These are phyloP conservation scores for Seira musarum DNA, from an alignment of 2,888 invertebrate species.

Conservation along the genomic window DNA sequence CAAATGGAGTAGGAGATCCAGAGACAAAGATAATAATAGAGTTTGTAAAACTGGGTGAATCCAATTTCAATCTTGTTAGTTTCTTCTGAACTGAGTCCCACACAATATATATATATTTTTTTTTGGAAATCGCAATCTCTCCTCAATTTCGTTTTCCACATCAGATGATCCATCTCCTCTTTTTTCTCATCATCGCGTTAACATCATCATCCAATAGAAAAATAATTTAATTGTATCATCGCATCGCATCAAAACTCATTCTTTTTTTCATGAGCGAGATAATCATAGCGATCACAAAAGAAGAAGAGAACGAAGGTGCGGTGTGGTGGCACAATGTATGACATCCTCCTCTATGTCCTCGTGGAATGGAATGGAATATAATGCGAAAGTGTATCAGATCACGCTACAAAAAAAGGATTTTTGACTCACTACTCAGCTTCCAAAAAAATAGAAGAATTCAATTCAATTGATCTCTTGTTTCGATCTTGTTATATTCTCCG, in stretches of 20 bases:
- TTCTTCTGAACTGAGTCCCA: slow-evolving; percentile 8
- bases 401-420: slow-evolving; percentile 16
- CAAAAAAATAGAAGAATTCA: neutral
- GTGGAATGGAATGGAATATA: no score
- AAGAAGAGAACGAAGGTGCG: neutral
- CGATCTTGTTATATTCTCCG: slow-evolving; percentile 25
- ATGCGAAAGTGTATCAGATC: slow-evolving; percentile 6
- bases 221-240: slow-evolving; percentile 47
- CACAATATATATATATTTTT: slow-evolving; percentile 1
- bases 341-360: no score
- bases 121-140: slow-evolving; percentile 33
- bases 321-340: slow-evolving; percentile 13
- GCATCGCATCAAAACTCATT: slow-evolving; percentile 16
- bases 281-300: slow-evolving; percentile 22
- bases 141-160: slow-evolving; percentile 49
- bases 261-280: slow-evolving; percentile 10
- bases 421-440: no score
- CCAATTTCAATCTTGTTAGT: slow-evolving; percentile 54
- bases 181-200: slow-evolving; percentile 14
- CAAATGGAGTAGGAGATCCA: slow-evolving; percentile 6
- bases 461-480: slow-evolving; percentile 38
- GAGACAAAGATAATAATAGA: slow-evolving; percentile 29
- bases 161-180: slow-evolving; percentile 23
- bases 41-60: slow-evolving; percentile 24
- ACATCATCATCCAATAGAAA: slow-evolving; percentile 3